Evolutionary conservation across 2,797 vertebrate species (phyloP).

Genomic region (Trichosurus vulpecula): DNA sequence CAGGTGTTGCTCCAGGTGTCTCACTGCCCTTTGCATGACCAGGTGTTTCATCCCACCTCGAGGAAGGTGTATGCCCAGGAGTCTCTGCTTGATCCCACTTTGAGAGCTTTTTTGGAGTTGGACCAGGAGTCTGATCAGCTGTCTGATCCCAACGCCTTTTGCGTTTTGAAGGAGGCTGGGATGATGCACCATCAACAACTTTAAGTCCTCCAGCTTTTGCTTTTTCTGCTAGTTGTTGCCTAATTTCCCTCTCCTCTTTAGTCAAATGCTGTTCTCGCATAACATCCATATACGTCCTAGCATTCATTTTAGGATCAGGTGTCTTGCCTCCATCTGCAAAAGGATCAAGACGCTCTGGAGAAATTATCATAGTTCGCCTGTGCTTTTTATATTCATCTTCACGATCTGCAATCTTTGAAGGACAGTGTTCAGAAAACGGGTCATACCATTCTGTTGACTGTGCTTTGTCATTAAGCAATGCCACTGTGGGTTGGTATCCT

Average conservation of each 20-base stretch:
- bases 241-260: conserved; percentile 99
- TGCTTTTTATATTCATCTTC: conserved; percentile 99
- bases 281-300: conserved; percentile 99
- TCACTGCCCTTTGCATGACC: conserved; percentile 97
- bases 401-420: conserved; percentile 96
- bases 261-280: conserved; percentile 99
- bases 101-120: conserved; percentile 97
- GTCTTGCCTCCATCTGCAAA: conserved; percentile 99
- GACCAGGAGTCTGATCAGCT: conserved; percentile 94
- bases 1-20: conserved; percentile 97
- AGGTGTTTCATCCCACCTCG: conserved; percentile 98
- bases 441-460: conserved; percentile 99
- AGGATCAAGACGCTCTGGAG: conserved; percentile 97
- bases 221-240: conserved; percentile 98
- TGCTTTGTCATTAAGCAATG: conserved; percentile 97
- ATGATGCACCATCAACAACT: conserved; percentile 94
- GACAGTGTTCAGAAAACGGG: conserved; percentile 97
- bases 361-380: conserved; percentile 99
- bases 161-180: conserved; percentile 92
- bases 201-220: conserved; percentile 98
- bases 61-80: conserved; percentile 96
- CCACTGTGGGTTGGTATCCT: conserved; percentile 97
- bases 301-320: conserved; percentile 98
- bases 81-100: conserved; percentile 99
- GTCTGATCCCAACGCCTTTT: conserved; percentile 99